These are phyloP conservation scores for Apus apus DNA, from an alignment of 2,113 vertebrate genomes.

Conservation along the genomic window DNA sequence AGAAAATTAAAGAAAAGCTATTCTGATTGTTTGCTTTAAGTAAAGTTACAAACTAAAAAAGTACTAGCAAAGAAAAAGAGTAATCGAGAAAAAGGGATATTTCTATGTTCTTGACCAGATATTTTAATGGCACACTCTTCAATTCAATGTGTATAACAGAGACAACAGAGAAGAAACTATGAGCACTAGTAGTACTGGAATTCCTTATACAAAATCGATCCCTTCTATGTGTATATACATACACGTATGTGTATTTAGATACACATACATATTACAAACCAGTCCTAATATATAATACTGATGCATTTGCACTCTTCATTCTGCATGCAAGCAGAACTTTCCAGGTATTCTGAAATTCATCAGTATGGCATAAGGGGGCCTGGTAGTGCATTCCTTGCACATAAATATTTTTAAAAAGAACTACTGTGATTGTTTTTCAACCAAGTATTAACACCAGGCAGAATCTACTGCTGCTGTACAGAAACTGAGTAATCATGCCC, in stretches of 20 bases:
- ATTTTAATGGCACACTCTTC: background rate
- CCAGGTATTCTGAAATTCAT: background rate
- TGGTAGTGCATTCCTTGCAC: background rate
- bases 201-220: background rate
- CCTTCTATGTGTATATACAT: background rate
- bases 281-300: accelerated
- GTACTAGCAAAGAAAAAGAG: background rate
- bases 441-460: background rate
- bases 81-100: background rate
- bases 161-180: background rate
- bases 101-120: background rate
- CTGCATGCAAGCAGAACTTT: background rate
- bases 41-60: background rate
- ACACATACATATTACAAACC: background rate
- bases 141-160: background rate
- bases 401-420: background rate
- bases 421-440: background rate
- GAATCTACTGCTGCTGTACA: background rate
- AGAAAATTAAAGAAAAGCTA: background rate
- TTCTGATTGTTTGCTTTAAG: background rate
- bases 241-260: background rate
- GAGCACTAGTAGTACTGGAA: background rate
- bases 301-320: background rate
- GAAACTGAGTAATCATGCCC: background rate
- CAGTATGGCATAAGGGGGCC: background rate